Evolutionary conservation across 2,113 vertebrate genomes (phyloP).

Genomic region (Phyllopteryx taeniolatus): DNA sequence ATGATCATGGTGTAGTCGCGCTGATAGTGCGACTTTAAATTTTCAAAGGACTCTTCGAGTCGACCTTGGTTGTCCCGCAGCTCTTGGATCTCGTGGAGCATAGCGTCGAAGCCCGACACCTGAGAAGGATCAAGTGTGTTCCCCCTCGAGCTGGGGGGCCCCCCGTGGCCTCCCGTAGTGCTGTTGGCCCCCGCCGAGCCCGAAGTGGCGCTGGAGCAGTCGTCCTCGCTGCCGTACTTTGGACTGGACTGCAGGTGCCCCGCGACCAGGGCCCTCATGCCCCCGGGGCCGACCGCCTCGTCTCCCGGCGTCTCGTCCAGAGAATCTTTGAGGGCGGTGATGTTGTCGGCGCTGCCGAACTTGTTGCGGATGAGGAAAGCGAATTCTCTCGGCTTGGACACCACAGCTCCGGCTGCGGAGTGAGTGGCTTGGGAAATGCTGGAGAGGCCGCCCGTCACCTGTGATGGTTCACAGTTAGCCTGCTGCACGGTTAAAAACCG

Average conservation of each 20-base stretch:
- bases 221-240: constrained; percentile 95
- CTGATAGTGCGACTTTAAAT: constrained; percentile 89
- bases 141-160: constrained; percentile 86
- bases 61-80: constrained; percentile 86
- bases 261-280: constrained; percentile 77
- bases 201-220: constrained; percentile 94
- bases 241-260: constrained; percentile 89
- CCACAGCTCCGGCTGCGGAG: constrained; percentile 91
- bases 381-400: constrained; percentile 92
- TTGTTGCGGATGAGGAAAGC: constrained; percentile 90
- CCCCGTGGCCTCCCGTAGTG: constrained; percentile 83
- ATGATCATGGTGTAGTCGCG: constrained; percentile 90
- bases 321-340: constrained; percentile 87
- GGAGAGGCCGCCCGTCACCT: constrained; percentile 93
- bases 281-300: constrained; percentile 66
- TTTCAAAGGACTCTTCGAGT: constrained; percentile 91
- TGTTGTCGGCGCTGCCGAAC: constrained; percentile 97
- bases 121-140: constrained; percentile 87
- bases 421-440: constrained; percentile 96
- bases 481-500: no score
- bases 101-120: constrained; percentile 83
- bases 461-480: constrained; percentile 14
- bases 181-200: constrained; percentile 94
- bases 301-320: constrained; percentile 88
- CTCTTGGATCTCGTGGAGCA: constrained; percentile 92